Evolutionary conservation across 2,113 vertebrate genomes (phyloP).

Genomic region (Promerops cafer): DNA sequence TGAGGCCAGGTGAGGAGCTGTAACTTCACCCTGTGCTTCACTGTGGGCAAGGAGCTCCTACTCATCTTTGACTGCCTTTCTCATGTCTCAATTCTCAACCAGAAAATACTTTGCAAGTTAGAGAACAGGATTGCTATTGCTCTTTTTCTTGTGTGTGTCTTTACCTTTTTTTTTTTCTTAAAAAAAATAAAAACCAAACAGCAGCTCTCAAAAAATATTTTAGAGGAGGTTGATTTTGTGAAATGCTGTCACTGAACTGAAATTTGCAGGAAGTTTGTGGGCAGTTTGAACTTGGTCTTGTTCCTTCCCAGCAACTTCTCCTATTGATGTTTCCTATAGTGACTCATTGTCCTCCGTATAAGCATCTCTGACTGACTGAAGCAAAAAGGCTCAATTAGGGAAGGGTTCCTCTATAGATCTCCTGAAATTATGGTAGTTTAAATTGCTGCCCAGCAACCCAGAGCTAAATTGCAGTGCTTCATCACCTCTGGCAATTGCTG

Average conservation of each 20-base stretch:
- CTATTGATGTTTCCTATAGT: not conserved
- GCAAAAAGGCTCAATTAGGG: not conserved
- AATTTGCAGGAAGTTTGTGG: not conserved
- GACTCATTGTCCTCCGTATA: not conserved
- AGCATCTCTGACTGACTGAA: not conserved
- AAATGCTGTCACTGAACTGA: not conserved
- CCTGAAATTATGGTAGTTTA: slow-evolving; percentile 30
- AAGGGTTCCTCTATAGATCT: not conserved
- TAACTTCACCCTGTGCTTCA: not conserved
- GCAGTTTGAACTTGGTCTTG: not conserved
- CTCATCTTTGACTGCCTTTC: not conserved
- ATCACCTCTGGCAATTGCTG: not conserved
- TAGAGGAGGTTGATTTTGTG: not conserved
- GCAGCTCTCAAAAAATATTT: not conserved
- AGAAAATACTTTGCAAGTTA: not conserved
- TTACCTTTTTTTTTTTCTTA: too few relatives aligned
- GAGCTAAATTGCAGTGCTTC: slow-evolving; percentile 27
- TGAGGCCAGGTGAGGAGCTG: not conserved
- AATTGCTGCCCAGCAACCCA: slow-evolving; percentile 29
- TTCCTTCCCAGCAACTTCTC: not conserved
- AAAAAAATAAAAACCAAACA: not conserved
- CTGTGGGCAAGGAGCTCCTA: not conserved
- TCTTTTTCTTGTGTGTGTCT: not conserved
- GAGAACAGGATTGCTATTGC: not conserved
- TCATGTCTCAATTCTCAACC: not conserved